phyloP scores from a whole-genome alignment of 2,888 invertebrate genomes.

The Limnephilus auricula region DNA sequence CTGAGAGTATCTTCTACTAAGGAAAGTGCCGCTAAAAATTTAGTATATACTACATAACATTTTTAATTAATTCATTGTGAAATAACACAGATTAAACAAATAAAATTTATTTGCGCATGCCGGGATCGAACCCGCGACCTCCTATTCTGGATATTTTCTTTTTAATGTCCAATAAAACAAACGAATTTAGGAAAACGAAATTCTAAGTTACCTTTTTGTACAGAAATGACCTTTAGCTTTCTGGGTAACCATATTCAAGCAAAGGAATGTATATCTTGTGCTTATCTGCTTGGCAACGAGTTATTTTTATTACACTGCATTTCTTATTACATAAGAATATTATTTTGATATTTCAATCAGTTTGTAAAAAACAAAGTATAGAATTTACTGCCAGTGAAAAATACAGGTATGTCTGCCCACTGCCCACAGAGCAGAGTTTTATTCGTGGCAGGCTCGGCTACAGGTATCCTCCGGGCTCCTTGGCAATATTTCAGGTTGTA shows the following conservation, averaged over 20 bases:
- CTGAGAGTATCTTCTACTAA: too few species aligned
- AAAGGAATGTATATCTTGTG: not conserved
- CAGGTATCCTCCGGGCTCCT: constrained; percentile 18
- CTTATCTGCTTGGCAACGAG: not conserved
- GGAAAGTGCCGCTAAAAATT: too few species aligned
- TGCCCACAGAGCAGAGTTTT: constrained; percentile 33
- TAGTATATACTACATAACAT: too few species aligned
- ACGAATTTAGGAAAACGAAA: too few species aligned
- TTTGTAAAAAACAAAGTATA: constrained; percentile 27
- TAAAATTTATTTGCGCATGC: too few species aligned
- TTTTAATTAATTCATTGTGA: too few species aligned
- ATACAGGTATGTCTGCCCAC: constrained; percentile 27
- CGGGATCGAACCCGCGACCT: too few species aligned
- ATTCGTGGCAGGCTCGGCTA: not conserved
- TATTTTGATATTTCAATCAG: constrained; percentile 31
- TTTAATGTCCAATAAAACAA: too few species aligned
- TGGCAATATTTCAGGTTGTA: constrained; percentile 32
- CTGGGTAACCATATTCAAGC: not conserved
- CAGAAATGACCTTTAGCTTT: not conserved
- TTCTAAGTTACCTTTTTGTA: too few species aligned
- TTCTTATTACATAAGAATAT: not conserved
- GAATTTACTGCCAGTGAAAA: not conserved
- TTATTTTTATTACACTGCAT: not conserved
- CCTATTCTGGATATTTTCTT: too few species aligned
- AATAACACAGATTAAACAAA: too few species aligned